Base-by-base conservation (phyloP, 1,140 invertebrate genomes). In the Solenopsis invicta region DNA sequence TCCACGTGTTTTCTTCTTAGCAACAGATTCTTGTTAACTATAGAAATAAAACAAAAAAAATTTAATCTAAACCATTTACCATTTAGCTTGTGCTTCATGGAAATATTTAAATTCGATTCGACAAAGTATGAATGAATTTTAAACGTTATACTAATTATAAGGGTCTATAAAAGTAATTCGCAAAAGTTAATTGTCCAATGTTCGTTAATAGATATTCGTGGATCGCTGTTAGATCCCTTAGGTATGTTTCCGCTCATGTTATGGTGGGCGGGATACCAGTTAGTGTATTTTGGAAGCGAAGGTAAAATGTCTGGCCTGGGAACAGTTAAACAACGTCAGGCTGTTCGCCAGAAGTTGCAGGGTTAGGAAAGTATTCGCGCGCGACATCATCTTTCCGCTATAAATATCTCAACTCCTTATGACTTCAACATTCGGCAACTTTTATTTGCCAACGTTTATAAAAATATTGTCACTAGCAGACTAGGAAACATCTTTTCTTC, bases 221-320 rank as follows among this genome's bases (percentile, higher is more conserved):
- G 10, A 2, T 52, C 48, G 37, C 13, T 37, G 9, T 54, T 54
- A 54, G 13, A 24, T 54, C 12, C 64, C 50, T 56, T 41, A 50
- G n/a, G 29, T 6, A 16, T 16, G 13, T 66, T 56, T 24, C 52
- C 16, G 50, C 24, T 45, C 52, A 12, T 5, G 69, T 75, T 61
- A 61, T 50, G 18, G 71, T 88, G 50, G 89, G 72, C 56, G 87
- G 61, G 52, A 37, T 71, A 56, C 50, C 64, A 71, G 85, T 66
- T 24, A 56, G 82, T 92, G 87, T 93, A 93, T 93, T 93, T 93
- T 93, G 77, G 91, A 92, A 92, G 92, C 92, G 86, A 86, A 92
- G 92, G 91, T 92, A 88, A 69, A 50, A 89, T 88, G 88, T 77
- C 88, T 88, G 64, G 85, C 52, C 89, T 88, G 88, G 91, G 87